These are phyloP conservation scores for Pocillopora damicornis DNA, from an alignment of 64 coral and sea anemone genomes.

Conservation along the genomic window DNA sequence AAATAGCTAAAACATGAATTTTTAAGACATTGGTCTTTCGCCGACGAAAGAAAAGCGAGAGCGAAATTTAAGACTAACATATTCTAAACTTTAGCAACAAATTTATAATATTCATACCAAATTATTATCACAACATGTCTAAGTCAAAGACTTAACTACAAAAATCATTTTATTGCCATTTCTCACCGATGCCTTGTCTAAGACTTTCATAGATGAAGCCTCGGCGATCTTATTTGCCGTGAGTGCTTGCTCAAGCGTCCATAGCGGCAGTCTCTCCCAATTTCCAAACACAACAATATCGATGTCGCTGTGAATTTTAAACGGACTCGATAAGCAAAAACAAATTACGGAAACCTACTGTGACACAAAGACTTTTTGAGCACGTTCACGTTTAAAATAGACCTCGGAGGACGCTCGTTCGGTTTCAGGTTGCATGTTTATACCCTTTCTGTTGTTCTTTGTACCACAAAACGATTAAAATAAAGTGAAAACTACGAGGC, in stretches of 20 bases:
- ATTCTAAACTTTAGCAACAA: too few relatives aligned
- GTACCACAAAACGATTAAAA: not conserved
- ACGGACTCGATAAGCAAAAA: not conserved
- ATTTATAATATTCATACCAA: too few relatives aligned
- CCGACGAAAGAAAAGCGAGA: not conserved
- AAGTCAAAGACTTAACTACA: too few relatives aligned
- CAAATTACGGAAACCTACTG: not conserved
- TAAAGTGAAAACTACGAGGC: slow-evolving; percentile 14
- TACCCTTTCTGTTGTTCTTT: not conserved
- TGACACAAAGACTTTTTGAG: slow-evolving; percentile 4
- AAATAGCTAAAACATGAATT: not conserved
- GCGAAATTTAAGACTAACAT: not conserved
- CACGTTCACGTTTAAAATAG: slow-evolving; percentile 2
- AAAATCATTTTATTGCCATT: not conserved
- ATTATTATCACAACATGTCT: too few relatives aligned
- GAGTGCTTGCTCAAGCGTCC: slow-evolving; percentile 91
- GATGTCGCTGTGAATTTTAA: slow-evolving; percentile 70
- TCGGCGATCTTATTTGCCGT: slow-evolving; percentile 89
- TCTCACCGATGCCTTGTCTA: slow-evolving; percentile 96
- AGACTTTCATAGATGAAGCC: slow-evolving; percentile 79
- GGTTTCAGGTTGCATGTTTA: slow-evolving; percentile 40
- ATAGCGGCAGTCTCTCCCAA: slow-evolving; percentile 85
- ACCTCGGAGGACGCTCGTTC: not conserved
- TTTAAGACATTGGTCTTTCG: not conserved
- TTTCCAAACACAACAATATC: slow-evolving; percentile 97